Conservation (phyloP, 1,140 invertebrate species). For the Batillaria attramentaria region DNA sequence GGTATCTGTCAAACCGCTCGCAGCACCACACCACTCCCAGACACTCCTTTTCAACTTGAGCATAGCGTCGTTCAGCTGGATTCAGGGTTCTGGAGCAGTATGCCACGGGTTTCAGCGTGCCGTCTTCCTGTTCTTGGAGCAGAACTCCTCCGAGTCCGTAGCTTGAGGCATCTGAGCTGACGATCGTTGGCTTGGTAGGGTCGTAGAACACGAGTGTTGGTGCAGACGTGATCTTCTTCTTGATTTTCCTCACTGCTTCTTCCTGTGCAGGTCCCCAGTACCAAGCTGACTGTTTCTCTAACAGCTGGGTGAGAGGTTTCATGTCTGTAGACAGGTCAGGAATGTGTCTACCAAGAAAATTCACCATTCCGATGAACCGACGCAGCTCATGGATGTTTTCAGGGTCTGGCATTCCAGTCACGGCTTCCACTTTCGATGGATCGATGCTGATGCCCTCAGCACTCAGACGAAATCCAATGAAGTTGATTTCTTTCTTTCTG, state of each 20-base stretch:
- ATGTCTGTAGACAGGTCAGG: conserved; percentile 31
- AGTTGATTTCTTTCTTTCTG: conserved; percentile 24
- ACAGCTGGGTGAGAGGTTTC: conserved; percentile 36
- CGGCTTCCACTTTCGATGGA: conserved; percentile 45
- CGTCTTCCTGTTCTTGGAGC: conserved; percentile 36
- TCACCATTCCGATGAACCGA: conserved; percentile 30
- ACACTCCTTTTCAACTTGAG: conserved; percentile 75
- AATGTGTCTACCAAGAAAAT: conserved; percentile 35
- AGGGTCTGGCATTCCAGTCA: conserved; percentile 55
- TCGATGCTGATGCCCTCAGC: too few relatives aligned
- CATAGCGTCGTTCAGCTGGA: conserved; percentile 71
- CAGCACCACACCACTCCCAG: conserved; percentile 73
- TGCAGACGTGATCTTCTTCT: conserved; percentile 25
- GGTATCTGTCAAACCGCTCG: conserved; percentile 73
- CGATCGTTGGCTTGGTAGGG: conserved; percentile 30
- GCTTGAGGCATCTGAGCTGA: conserved; percentile 40
- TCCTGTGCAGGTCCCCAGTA: conserved; percentile 34
- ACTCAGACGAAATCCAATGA: conserved; percentile 36
- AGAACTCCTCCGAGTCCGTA: conserved; percentile 47
- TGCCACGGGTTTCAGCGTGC: conserved; percentile 61
- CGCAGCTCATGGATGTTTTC: conserved; percentile 35
- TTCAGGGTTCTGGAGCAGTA: conserved; percentile 72
- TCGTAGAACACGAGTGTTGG: conserved; percentile 29
- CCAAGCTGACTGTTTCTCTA: conserved; percentile 34
- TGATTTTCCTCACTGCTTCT: conserved; percentile 32